Conservation (phyloP, 2,113 vertebrate species). For the Percina caprodes region DNA sequence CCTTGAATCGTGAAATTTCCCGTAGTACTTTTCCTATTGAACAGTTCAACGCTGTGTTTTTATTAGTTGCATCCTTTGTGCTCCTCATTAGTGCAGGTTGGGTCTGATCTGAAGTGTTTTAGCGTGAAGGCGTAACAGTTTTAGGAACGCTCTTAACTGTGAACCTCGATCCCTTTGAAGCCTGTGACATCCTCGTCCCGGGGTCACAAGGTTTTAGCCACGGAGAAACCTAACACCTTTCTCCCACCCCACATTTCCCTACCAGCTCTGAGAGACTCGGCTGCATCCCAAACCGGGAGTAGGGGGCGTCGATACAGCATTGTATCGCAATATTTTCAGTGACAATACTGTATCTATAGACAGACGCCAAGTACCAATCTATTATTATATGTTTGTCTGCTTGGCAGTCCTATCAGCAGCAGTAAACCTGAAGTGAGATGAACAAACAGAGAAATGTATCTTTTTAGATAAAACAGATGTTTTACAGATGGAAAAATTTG, state of each 20-base stretch:
- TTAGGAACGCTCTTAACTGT: slow-evolving; percentile 32
- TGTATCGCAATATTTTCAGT: too few species aligned
- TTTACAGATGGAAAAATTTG: too few species aligned
- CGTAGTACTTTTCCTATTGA: too few species aligned
- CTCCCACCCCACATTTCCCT: slow-evolving; percentile 8
- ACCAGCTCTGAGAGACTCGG: background rate
- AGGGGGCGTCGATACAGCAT: too few species aligned
- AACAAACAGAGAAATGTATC: too few species aligned
- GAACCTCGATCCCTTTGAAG: slow-evolving; percentile 67
- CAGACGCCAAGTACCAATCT: too few species aligned
- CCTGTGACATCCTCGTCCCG: slow-evolving; percentile 38
- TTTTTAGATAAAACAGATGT: too few species aligned
- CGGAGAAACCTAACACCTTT: slow-evolving; percentile 54
- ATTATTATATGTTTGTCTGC: too few species aligned
- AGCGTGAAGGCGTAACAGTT: slow-evolving; percentile 30
- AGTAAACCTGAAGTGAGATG: too few species aligned
- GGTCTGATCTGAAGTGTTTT: slow-evolving; percentile 32
- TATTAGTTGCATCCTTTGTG: background rate
- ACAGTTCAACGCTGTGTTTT: background rate
- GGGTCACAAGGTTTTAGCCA: slow-evolving; percentile 59
- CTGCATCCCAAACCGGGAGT: slow-evolving; percentile 10
- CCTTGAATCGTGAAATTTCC: too few species aligned
- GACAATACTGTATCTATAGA: too few species aligned
- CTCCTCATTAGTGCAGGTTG: slow-evolving; percentile 43
- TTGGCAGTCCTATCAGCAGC: too few species aligned